Conservation (phyloP, 1,140 invertebrate genomes). For the Drosophila chauvacae region DNA sequence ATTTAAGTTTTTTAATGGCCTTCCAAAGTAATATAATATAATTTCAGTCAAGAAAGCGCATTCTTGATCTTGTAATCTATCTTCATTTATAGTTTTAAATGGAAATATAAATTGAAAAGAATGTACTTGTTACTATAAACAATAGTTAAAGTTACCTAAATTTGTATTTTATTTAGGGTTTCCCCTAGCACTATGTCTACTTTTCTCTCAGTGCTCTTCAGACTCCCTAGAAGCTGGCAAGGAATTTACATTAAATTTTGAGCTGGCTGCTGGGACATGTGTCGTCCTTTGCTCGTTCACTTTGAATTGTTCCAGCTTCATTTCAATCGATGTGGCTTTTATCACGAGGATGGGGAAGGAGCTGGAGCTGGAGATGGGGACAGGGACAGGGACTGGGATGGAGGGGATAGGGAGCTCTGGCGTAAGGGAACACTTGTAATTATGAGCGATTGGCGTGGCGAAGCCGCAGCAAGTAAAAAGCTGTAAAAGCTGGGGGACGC, state of each 20-base stretch:
- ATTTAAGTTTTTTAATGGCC: too few species aligned
- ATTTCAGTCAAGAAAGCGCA: too few species aligned
- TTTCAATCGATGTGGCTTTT: conserved; percentile 35
- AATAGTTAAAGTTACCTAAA: not conserved
- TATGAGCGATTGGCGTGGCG: conserved; percentile 46
- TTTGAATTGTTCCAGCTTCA: conserved; percentile 23
- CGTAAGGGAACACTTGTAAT: conserved; percentile 33
- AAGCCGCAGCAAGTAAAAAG: conserved; percentile 34
- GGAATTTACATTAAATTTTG: conserved; percentile 37
- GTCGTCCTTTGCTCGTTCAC: not conserved
- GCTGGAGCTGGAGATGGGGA: not conserved
- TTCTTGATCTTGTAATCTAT: too few species aligned
- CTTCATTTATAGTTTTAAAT: too few species aligned
- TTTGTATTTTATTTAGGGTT: not conserved
- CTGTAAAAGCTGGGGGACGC: not conserved
- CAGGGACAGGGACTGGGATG: not conserved
- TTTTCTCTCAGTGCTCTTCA: conserved; percentile 2
- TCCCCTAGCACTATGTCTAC: accelerated
- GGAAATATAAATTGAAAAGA: too few species aligned
- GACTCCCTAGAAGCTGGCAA: not conserved
- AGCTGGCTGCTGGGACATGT: conserved; percentile 26
- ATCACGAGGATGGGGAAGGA: not conserved
- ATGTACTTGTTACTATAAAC: too few species aligned
- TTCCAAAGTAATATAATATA: too few species aligned
- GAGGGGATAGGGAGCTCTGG: not conserved